Evolutionary conservation across 2,113 vertebrate species (phyloP), one percentile per base, ranked within the genome.

Genomic region (Toxostoma redivivum): DNA sequence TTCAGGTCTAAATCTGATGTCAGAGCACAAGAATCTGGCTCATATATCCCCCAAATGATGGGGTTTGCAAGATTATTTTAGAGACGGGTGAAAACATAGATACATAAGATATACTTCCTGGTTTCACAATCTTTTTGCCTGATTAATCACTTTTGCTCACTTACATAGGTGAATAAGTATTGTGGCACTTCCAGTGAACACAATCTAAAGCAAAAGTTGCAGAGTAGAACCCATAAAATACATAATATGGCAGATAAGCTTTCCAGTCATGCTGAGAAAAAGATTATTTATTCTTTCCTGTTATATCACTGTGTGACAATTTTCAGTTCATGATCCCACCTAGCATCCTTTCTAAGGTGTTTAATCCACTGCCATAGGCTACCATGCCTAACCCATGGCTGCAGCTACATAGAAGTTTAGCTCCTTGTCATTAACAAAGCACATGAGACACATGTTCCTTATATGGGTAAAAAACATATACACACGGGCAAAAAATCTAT

Each of bases 1-100:
- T 94, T 92, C 81, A 90, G 51, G 61, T 93, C 42, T 96, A 67
- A 88, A 86, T 77, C 67, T 96, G 79, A 95, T 94, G 74, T 88
- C 88, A 90, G 67, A 93, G 28, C 12, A 12, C 84, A 93, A 90
- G 67, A 88, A 94, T 96, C 80, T 93, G 44, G 67, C 56, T 86
- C 31, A 67, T 78, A 80, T 86, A 80, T 31, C n/a, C 69, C 74
- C 82, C 51, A 88, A 95, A 96, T 86, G 16, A 66, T 53, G 73
- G 54, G 81, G 0, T 88, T 92, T 64, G 44, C 33, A 37, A 51
- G 2, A 86, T 88, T 91, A 86, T 91, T 90, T 92, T 92, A 86
- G 79, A 93, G 81, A 84, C 0, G 4, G 45, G 28, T 90, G 71
- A 94, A 83, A 74, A 93, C 69, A 88, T 14, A 90, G 90, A 65